phyloP scores from a whole-genome alignment of 2,888 invertebrate genomes.

The Lasioglossum calceatum region DNA sequence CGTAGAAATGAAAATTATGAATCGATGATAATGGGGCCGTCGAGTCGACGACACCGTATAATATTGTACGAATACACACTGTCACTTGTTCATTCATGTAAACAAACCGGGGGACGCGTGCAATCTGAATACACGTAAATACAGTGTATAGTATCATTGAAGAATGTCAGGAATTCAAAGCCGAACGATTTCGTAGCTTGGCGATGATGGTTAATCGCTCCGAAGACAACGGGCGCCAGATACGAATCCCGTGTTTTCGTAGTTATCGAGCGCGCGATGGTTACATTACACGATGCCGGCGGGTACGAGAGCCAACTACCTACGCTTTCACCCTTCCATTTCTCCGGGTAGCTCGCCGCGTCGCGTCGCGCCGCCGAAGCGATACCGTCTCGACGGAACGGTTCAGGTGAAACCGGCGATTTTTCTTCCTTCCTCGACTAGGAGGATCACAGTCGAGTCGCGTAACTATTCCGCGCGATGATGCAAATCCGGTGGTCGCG shows the following conservation, averaged over 20 bases:
- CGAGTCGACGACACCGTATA: background rate
- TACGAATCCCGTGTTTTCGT: background rate
- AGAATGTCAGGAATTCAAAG: background rate
- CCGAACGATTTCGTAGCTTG: background rate
- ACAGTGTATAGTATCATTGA: background rate
- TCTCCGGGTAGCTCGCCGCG: conserved; percentile 5
- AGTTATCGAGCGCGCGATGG: background rate
- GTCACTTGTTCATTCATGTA: conserved; percentile 8
- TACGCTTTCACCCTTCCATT: conserved; percentile 52
- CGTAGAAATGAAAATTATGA: background rate
- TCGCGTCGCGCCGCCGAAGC: background rate
- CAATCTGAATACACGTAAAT: background rate
- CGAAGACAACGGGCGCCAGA: background rate
- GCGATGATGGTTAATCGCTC: background rate
- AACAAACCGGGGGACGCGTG: conserved; percentile 5
- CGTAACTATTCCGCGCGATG: conserved; percentile 59
- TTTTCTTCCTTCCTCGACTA: conserved; percentile 22
- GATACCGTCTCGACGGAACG: conserved; percentile 20
- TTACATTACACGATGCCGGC: background rate
- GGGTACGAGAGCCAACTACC: conserved; percentile 5
- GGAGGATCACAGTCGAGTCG: conserved; percentile 34
- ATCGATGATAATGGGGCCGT: background rate
- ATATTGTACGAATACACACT: background rate
- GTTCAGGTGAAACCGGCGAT: conserved; percentile 42
- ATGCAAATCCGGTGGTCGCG: conserved; percentile 55